These are phyloP conservation scores for Tipula lateralis DNA, from an alignment of 2,888 invertebrate genomes.

Conservation along the genomic window DNA sequence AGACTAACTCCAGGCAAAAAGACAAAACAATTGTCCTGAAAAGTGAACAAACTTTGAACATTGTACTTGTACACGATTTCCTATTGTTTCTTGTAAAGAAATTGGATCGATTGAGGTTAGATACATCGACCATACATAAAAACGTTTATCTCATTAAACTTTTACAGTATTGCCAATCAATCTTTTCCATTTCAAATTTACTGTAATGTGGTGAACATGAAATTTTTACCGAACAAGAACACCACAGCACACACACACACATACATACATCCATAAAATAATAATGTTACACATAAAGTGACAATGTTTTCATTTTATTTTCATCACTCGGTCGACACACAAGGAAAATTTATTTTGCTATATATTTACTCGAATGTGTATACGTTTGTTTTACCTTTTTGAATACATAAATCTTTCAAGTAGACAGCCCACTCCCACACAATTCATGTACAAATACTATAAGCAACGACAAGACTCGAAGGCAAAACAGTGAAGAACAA, in stretches of 20 bases:
- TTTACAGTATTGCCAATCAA: constrained; percentile 1
- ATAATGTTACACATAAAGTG: not conserved
- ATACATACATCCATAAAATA: not conserved
- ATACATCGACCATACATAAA: not conserved
- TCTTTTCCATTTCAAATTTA: not conserved
- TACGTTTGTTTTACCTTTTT: constrained; percentile 7
- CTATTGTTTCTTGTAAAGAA: not conserved
- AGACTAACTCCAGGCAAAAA: too few relatives aligned
- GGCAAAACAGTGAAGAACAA: not conserved
- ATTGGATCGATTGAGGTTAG: not conserved
- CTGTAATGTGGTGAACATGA: not conserved
- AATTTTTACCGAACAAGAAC: not conserved
- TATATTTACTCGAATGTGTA: too few relatives aligned
- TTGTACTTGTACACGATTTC: too few relatives aligned
- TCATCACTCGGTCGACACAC: constrained; percentile 1
- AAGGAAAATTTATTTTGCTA: not conserved
- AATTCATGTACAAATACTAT: not conserved
- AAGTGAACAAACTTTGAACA: too few relatives aligned
- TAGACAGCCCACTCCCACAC: not conserved
- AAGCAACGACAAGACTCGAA: not conserved
- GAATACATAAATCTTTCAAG: not conserved
- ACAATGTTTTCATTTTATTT: constrained; percentile 11
- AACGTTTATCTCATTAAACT: not conserved
- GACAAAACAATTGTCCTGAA: too few relatives aligned
- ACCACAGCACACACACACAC: not conserved